Evolutionary conservation across 2,888 invertebrate species (phyloP).

Genomic region (Hesperia comma): DNA sequence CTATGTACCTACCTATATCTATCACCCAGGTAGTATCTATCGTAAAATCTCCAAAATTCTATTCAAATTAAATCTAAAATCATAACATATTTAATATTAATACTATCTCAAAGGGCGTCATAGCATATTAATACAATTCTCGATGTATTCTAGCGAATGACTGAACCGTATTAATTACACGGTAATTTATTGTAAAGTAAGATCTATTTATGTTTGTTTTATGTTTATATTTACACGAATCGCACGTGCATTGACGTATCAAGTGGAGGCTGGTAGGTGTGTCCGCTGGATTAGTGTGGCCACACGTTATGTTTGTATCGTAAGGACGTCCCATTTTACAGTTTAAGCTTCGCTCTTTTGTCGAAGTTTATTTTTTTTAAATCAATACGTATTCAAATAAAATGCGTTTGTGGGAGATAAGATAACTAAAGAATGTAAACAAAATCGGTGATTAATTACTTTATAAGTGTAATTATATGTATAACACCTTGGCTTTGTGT

Average conservation of each 20-base stretch:
- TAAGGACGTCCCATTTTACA: not conserved
- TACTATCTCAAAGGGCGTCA: conserved; percentile 3
- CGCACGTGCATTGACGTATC: conserved; percentile 27
- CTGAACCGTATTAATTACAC: conserved; percentile 28
- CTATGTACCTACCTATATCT: no score
- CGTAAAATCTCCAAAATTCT: no score
- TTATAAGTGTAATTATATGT: no score
- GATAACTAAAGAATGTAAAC: no score
- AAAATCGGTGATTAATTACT: no score
- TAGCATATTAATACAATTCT: not conserved
- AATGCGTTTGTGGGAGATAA: no score
- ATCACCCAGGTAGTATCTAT: no score
- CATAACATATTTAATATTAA: no score
- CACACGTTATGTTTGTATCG: not conserved
- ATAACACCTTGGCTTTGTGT: no score
- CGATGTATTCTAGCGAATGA: conserved; percentile 12
- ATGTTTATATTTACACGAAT: conserved; percentile 17
- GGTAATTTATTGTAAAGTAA: conserved; percentile 26
- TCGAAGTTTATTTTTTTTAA: no score
- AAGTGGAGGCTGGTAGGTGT: conserved; percentile 28
- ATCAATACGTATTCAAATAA: no score
- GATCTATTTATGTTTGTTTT: conserved; percentile 21
- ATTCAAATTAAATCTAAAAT: no score
- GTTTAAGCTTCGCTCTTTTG: not conserved
- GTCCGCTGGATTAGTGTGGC: not conserved